These are phyloP conservation scores for Branchellion lobata DNA, from an alignment of 2,888 invertebrate species.

Conservation along the genomic window DNA sequence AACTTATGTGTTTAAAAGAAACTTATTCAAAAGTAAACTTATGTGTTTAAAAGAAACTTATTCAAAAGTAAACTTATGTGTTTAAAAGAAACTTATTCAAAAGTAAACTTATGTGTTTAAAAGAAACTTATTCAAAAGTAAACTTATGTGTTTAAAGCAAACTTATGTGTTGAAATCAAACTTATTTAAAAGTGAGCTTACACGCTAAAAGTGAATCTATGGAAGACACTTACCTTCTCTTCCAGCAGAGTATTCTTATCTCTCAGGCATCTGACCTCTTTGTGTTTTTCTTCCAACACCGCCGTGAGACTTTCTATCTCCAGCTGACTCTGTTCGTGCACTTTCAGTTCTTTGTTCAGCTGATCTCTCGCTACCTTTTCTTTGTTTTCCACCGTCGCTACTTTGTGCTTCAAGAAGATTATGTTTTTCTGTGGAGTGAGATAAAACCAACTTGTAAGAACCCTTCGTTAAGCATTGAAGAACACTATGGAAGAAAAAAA, in stretches of 20 bases:
- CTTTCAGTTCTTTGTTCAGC: background rate
- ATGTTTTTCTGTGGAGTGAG: background rate
- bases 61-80: no score
- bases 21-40: no score
- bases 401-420: background rate
- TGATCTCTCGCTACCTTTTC: background rate
- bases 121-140: no score
- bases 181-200: no score
- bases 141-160: background rate
- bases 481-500: background rate
- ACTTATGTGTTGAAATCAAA: background rate
- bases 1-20: no score
- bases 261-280: background rate
- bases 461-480: background rate
- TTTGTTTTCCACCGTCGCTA: background rate
- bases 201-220: background rate
- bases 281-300: background rate
- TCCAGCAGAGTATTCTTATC: background rate
- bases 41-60: no score
- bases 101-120: no score
- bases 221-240: background rate
- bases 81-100: no score
- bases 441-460: background rate
- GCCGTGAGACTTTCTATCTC: background rate
- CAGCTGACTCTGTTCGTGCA: background rate